phyloP scores from a whole-genome alignment of 2,113 vertebrate genomes.

The Tamias sibiricus region DNA sequence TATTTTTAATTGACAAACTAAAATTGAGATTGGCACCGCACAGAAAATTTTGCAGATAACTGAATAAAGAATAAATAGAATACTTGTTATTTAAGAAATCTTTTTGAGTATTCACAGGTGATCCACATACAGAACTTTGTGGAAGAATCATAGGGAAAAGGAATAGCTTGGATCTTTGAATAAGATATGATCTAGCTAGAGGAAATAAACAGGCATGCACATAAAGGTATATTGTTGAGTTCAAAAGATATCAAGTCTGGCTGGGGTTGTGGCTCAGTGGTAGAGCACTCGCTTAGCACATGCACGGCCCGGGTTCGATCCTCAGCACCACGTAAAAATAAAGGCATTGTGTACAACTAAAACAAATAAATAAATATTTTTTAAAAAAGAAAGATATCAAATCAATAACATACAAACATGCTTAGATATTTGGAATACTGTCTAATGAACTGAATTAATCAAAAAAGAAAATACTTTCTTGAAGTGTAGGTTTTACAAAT shows the following conservation, averaged over 20 bases:
- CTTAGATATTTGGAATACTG: neutral
- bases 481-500: neutral
- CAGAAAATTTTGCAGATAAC: neutral
- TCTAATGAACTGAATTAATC: neutral
- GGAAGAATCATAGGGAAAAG: neutral
- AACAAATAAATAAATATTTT: too few relatives aligned
- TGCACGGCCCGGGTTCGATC: too few relatives aligned
- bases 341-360: too few relatives aligned
- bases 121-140: neutral
- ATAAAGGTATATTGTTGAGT: neutral
- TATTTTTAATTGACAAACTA: constrained; percentile 30
- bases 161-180: neutral
- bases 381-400: neutral
- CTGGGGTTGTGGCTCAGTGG: too few relatives aligned
- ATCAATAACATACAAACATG: constrained; percentile 12
- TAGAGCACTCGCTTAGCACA: too few relatives aligned
- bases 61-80: neutral
- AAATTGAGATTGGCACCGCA: neutral
- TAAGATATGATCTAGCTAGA: neutral
- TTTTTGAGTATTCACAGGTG: neutral
- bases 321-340: too few relatives aligned
- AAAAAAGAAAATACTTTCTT: neutral
- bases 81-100: neutral
- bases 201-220: neutral
- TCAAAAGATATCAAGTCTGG: constrained; percentile 1